A percentile compares a stretch with the other conserved stretches of the same genome.
Evolutionary conservation across 1,140 invertebrate genomes (phyloP).

Genomic region (Sycophila sp.): DNA sequence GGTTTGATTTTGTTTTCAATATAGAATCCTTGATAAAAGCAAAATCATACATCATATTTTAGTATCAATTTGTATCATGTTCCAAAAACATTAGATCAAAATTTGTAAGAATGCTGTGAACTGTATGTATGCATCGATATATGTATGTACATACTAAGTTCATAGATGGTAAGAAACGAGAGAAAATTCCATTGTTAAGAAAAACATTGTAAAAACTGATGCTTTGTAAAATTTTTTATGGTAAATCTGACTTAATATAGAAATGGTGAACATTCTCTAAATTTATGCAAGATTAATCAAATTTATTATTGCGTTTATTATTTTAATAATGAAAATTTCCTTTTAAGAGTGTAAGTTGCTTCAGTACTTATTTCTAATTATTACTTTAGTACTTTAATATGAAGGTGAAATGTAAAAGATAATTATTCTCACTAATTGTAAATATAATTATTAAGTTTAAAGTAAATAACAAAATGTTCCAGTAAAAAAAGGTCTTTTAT

Average conservation of each 20-base stretch:
- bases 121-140: too few species aligned
- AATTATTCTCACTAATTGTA: slow-evolving; percentile 2
- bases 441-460: slow-evolving; percentile 16
- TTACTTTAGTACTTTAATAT: too few species aligned
- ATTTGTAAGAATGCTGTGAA: background rate
- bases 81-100: background rate
- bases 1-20: background rate
- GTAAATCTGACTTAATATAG: too few species aligned
- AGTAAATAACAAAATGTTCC: background rate
- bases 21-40: background rate
- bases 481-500: background rate
- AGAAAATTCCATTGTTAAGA: background rate
- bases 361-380: too few species aligned
- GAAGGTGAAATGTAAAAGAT: slow-evolving; percentile 5
- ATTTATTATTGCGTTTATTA: too few species aligned
- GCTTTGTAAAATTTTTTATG: slow-evolving; percentile 8
- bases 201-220: background rate
- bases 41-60: slow-evolving; percentile 1
- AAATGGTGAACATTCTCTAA: too few species aligned
- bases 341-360: too few species aligned
- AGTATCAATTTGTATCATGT: background rate
- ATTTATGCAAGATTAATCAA: too few species aligned
- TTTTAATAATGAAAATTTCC: too few species aligned
- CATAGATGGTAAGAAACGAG: background rate
- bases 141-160: background rate